phyloP scores from a whole-genome alignment of 2,797 vertebrate species.

The Carapus acus region DNA sequence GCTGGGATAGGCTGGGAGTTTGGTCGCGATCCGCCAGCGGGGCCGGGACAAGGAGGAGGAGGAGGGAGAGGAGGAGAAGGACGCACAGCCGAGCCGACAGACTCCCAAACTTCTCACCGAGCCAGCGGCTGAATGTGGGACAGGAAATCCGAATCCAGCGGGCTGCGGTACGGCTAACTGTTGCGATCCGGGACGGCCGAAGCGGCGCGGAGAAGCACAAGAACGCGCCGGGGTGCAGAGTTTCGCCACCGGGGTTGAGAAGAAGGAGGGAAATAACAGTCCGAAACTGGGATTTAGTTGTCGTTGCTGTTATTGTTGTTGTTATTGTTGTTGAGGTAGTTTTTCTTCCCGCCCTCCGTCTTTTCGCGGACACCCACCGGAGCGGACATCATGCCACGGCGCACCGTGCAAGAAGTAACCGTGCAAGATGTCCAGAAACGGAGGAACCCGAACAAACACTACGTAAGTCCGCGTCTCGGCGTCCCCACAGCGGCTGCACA shows the following conservation, averaged over 20 bases:
- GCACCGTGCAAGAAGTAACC: constrained; percentile 74
- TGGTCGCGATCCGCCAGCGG: constrained; percentile 55
- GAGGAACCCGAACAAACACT: constrained; percentile 79
- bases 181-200: constrained; percentile 21
- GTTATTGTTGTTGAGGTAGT: constrained; percentile 1
- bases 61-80: constrained; percentile 10
- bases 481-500: not conserved
- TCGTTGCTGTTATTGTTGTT: too few relatives aligned
- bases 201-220: too few relatives aligned
- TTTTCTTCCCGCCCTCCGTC: too few relatives aligned
- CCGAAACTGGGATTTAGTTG: not conserved
- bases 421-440: constrained; percentile 80
- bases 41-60: constrained; percentile 33
- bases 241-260: constrained; percentile 45
- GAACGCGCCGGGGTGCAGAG: constrained; percentile 45
- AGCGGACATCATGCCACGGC: constrained; percentile 71
- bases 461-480: constrained; percentile 60
- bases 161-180: constrained; percentile 27
- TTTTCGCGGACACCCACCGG: constrained; percentile 19
- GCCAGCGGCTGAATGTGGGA: constrained; percentile 38
- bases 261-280: not conserved
- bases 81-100: too few relatives aligned
- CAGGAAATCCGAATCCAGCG: constrained; percentile 38
- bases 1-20: constrained; percentile 78
- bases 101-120: constrained; percentile 28